Base-by-base conservation (phyloP, 2,113 vertebrate genomes). In the Cryptotis parvus region DNA sequence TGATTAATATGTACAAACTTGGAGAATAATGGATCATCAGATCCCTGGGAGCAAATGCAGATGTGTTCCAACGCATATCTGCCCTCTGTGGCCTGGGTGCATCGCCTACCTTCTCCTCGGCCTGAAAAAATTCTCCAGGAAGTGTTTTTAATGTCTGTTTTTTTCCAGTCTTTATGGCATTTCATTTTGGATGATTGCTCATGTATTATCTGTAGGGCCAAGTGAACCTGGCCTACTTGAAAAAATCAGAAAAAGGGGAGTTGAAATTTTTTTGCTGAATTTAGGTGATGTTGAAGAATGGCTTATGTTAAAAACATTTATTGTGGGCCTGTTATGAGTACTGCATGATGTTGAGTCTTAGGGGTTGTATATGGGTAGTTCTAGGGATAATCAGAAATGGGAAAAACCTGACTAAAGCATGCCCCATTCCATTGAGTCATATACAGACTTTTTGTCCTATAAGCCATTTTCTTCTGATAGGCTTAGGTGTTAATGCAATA, bases 1-100 rank as follows among this genome's bases (percentile, higher is more conserved):
- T 96, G 84, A 87, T 96, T 91, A 78, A 94, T 95, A 91, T 92
- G 90, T 96, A 66, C 45, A 72, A 90, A 77, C 75, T 72, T 79
- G 84, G 86, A 87, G 89, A 93, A 79, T 4, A 81, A 61, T 33
- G 45, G 41, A 92, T 88, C 89, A 16, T 78, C 58, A 74, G 83
- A 85, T 52, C 45, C 61, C 65, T 2, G 15, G 49, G 87, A 90
- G 90, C 95, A 72, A 69, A 75, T 93, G 90, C 95, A 72, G 72
- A 75, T 93, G 87, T n/a, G 55, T 79, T 89, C 70, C 8, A 37
- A 81, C 58, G 75, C 7, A 41, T 75, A 66, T 81, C 35, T 66
- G 68, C 94, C 95, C 69, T 84, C 61, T 4, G 29, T 70, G 80
- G 76, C 61, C 74, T 24, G 26, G 12, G 61, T 41, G 10, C 49